phyloP scores from a whole-genome alignment of 2,888 invertebrate genomes.

The Bimastos eiseni region DNA sequence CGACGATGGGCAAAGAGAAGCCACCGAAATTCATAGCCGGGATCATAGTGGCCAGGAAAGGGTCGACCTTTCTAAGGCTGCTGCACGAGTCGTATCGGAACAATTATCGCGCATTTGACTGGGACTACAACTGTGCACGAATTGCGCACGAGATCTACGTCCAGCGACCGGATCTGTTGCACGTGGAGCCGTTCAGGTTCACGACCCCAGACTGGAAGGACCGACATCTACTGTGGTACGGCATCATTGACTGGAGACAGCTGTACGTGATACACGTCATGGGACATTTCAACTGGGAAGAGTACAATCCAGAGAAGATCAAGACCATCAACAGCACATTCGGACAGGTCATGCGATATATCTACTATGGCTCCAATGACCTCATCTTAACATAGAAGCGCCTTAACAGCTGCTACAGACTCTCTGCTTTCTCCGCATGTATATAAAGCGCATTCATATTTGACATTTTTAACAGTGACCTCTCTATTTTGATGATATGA shows the following conservation, averaged over 20 bases:
- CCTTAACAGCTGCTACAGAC: neutral
- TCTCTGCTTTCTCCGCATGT: neutral
- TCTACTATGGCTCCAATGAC: constrained; percentile 41
- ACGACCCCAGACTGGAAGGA: constrained; percentile 43
- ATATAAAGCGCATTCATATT: neutral
- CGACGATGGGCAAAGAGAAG: constrained; percentile 42
- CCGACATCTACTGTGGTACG: constrained; percentile 39
- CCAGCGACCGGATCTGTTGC: constrained; percentile 40
- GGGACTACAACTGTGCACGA: constrained; percentile 45
- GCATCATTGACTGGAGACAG: constrained; percentile 42
- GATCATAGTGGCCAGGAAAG: constrained; percentile 40
- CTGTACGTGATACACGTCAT: constrained; percentile 43
- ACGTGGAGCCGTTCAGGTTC: constrained; percentile 39
- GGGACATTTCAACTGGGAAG: constrained; percentile 37
- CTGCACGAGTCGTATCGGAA: constrained; percentile 41
- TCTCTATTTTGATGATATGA: too few species aligned
- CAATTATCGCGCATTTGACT: constrained; percentile 42
- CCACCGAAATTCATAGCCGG: constrained; percentile 43
- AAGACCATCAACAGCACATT: constrained; percentile 38
- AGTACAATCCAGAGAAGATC: constrained; percentile 39
- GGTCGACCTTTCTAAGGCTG: constrained; percentile 40
- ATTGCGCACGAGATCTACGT: constrained; percentile 41
- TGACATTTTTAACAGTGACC: too few species aligned
- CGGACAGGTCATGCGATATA: constrained; percentile 42
- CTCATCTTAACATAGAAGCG: neutral